Percentiles rank a stretch among this genome's conserved stretches.
Conservation (phyloP, 1,140 invertebrate species). For the Bombus pascuorum region DNA sequence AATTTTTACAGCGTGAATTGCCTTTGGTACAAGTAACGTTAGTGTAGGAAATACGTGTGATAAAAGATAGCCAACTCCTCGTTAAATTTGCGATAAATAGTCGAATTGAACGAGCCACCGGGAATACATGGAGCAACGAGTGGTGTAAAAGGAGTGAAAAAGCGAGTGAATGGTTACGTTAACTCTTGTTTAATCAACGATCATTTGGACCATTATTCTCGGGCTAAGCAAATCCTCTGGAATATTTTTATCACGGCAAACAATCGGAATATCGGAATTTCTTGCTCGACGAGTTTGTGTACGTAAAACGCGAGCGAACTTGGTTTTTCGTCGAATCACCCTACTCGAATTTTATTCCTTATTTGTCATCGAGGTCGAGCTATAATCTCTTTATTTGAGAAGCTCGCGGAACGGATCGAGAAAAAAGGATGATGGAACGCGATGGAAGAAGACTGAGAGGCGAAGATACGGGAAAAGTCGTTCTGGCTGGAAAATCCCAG, state of each 20-base stretch:
- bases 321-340: neutral
- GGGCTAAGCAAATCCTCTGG: no score
- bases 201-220: no score
- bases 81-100: neutral
- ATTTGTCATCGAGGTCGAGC: slow-evolving; percentile 1
- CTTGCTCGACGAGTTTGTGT: neutral
- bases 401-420: neutral
- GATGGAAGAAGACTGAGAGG: neutral
- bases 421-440: slow-evolving; percentile 13
- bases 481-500: slow-evolving; percentile 20
- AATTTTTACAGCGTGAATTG: slow-evolving; percentile 40
- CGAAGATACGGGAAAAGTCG: slow-evolving; percentile 17
- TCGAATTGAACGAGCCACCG: neutral
- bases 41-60: slow-evolving; percentile 8
- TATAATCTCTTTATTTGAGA: slow-evolving; percentile 28
- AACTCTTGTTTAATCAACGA: neutral
- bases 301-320: neutral
- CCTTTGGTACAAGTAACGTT: neutral
- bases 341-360: slow-evolving; percentile 13
- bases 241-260: no score
- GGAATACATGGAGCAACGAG: neutral
- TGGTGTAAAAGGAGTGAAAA: neutral
- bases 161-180: neutral
- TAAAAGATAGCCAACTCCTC: neutral
- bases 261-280: neutral